Conservation (phyloP, 2,797 vertebrate genomes). For the Melopsittacus undulatus region DNA sequence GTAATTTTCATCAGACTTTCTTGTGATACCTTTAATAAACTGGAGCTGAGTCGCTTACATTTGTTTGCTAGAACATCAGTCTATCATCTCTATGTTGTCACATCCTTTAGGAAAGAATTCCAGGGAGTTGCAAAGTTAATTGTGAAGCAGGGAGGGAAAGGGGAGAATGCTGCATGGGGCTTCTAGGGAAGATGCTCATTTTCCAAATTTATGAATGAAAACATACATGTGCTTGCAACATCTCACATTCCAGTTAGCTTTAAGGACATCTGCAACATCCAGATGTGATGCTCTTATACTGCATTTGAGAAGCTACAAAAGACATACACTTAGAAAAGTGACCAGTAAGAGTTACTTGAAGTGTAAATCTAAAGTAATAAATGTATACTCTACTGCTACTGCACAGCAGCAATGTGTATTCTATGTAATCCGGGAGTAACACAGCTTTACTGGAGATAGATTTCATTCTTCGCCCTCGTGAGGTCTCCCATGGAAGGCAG, state of each 20-base stretch:
- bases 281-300: background rate
- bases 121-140: background rate
- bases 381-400: fast-evolving
- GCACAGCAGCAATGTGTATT: background rate
- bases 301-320: background rate
- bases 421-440: background rate
- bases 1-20: conserved; percentile 5
- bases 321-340: background rate
- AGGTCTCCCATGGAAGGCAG: fast-evolving
- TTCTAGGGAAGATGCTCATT: background rate
- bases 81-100: background rate
- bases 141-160: background rate
- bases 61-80: background rate
- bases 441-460: background rate
- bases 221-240: background rate
- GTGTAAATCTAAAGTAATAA: background rate
- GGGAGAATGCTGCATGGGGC: background rate
- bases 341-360: background rate
- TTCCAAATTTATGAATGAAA: background rate
- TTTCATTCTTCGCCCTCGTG: background rate
- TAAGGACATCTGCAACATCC: background rate
- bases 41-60: background rate
- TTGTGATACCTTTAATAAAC: conserved; percentile 5
- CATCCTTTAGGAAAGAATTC: background rate
- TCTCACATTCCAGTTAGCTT: background rate